Conservation (phyloP, 1,140 invertebrate genomes). For the Drosophila guanche region DNA sequence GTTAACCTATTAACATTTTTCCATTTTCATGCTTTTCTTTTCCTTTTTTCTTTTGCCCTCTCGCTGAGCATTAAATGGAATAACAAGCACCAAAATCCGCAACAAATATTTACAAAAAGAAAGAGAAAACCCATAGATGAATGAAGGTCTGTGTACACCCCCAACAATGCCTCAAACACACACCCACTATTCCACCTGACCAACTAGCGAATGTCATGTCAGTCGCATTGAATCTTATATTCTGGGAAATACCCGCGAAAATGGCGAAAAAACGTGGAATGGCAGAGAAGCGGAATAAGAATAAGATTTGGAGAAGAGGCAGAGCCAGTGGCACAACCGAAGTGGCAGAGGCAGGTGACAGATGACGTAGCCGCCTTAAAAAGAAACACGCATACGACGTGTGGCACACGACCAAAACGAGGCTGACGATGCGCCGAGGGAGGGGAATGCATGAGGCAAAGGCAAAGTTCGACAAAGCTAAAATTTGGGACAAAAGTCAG, state of each 20-base stretch:
- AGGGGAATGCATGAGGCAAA: constrained; percentile 46
- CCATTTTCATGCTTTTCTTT: constrained; percentile 1
- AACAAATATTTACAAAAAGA: constrained; percentile 12
- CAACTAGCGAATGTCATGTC: constrained; percentile 42
- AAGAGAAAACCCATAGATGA: constrained; percentile 24
- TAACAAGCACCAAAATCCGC: constrained; percentile 4
- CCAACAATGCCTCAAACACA: neutral
- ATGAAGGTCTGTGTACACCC: constrained; percentile 20
- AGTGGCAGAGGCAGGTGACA: constrained; percentile 53
- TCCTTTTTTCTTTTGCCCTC: neutral
- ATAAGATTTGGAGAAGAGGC: constrained; percentile 60
- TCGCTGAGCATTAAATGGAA: constrained; percentile 5
- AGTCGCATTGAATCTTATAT: constrained; percentile 54
- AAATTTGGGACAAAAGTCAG: constrained; percentile 56
- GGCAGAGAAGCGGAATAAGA: constrained; percentile 21
- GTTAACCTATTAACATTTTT: too few species aligned
- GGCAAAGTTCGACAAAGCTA: constrained; percentile 50
- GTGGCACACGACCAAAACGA: constrained; percentile 70
- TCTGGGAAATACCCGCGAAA: constrained; percentile 80
- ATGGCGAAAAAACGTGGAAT: constrained; percentile 13
- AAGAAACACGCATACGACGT: constrained; percentile 79
- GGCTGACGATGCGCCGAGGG: constrained; percentile 33
- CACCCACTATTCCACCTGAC: constrained; percentile 17
- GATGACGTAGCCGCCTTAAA: constrained; percentile 73
- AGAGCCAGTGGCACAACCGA: neutral